Percentiles rank a stretch among this genome's conserved stretches.
Conservation (phyloP, 2,113 vertebrate genomes). For the Chloebia gouldiae region DNA sequence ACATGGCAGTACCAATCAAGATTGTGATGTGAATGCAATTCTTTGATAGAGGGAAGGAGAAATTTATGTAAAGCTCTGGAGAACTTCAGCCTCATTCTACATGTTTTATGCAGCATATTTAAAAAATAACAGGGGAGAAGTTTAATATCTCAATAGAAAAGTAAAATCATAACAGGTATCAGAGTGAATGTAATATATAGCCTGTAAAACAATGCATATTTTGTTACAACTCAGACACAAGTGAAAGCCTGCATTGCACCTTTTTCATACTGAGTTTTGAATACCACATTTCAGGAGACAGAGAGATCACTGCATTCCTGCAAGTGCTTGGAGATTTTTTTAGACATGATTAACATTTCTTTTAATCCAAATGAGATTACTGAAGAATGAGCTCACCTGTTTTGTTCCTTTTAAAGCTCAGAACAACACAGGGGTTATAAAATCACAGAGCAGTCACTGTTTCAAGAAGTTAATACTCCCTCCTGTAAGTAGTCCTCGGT, state of each 20-base stretch:
- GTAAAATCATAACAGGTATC: background rate
- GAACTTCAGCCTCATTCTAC: background rate
- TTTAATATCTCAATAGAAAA: background rate
- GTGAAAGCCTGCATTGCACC: background rate
- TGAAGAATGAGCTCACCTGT: slow-evolving; percentile 41
- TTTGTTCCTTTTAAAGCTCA: slow-evolving; percentile 30
- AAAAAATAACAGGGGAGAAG: background rate
- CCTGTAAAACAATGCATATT: background rate
- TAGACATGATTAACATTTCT: slow-evolving; percentile 16
- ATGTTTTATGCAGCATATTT: background rate
- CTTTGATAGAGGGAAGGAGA: background rate
- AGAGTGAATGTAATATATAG: background rate
- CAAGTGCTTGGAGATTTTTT: background rate
- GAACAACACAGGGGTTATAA: background rate
- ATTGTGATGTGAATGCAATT: background rate
- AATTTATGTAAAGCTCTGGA: background rate
- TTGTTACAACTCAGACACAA: background rate
- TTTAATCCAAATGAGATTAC: background rate
- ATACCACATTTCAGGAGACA: background rate
- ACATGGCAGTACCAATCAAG: background rate
- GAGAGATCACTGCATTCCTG: background rate
- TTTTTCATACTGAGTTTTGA: background rate
- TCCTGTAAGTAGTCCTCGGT: background rate
- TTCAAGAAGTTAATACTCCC: background rate
- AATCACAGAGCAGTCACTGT: background rate